These are phyloP conservation scores for Mastomys natalensis DNA, from an alignment of 2,113 vertebrate species.

Conservation along the genomic window DNA sequence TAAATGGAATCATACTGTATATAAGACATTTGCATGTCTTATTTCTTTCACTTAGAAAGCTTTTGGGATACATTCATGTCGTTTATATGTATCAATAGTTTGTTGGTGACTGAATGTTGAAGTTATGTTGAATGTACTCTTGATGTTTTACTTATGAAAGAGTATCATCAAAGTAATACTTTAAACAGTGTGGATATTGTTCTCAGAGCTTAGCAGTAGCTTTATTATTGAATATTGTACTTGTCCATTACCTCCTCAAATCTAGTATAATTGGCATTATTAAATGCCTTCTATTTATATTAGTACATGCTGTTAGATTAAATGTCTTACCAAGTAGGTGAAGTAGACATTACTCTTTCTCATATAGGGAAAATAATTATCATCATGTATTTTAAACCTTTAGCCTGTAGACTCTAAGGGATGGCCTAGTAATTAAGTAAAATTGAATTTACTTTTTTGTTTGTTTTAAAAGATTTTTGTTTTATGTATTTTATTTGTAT, in stretches of 20 bases:
- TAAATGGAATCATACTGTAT: neutral
- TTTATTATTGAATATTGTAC: conserved; percentile 56
- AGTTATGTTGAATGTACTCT: conserved; percentile 46
- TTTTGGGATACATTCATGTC: conserved; percentile 50
- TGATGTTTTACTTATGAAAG: neutral
- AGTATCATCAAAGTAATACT: conserved; percentile 35
- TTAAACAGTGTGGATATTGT: conserved; percentile 37
- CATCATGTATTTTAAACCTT: conserved; percentile 40
- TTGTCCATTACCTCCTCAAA: neutral
- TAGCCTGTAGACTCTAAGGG: neutral
- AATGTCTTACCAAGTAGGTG: neutral
- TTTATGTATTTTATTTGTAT: neutral
- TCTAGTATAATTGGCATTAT: neutral
- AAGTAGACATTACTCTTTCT: conserved; percentile 41
- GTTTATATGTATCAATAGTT: conserved; percentile 32
- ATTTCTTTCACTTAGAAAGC: conserved; percentile 49
- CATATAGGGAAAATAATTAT: conserved; percentile 41
- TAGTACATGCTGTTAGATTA: conserved; percentile 56
- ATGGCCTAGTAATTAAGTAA: conserved; percentile 29
- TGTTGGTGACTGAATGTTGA: conserved; percentile 56
- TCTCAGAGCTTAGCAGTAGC: conserved; percentile 36
- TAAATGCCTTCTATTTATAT: conserved; percentile 57
- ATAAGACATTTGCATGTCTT: conserved; percentile 16
- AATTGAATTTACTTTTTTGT: conserved; percentile 8
- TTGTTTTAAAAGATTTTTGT: neutral